Evolutionary conservation across 1,140 invertebrate genomes (phyloP).

Genomic region (Cotesia typhae): DNA sequence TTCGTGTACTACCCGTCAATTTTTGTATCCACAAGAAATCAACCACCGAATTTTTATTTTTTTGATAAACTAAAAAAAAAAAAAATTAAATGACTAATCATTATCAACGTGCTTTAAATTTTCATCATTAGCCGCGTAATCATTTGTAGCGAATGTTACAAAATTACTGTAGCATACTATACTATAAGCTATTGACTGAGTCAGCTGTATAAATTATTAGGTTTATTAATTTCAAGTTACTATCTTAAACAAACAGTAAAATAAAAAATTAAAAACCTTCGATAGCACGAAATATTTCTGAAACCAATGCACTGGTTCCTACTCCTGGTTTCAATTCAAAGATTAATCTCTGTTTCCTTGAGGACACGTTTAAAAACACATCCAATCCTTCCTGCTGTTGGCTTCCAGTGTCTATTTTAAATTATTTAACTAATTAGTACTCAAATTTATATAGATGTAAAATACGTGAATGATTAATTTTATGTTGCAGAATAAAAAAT

Average conservation of each 20-base stretch:
- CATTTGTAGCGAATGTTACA: too few relatives aligned
- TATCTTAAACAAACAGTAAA: neutral
- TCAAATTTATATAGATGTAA: neutral
- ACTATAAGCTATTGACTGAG: too few relatives aligned
- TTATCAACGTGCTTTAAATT: neutral
- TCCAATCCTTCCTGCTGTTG: constrained; percentile 65
- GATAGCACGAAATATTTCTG: constrained; percentile 61
- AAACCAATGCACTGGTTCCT: constrained; percentile 72
- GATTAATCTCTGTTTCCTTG: constrained; percentile 68
- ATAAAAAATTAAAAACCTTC: constrained; percentile 48
- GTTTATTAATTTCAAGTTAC: neutral
- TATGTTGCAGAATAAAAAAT: neutral
- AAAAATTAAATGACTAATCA: constrained; percentile 32
- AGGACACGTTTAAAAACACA: constrained; percentile 70
- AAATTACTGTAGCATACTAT: too few relatives aligned
- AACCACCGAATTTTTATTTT: constrained; percentile 52
- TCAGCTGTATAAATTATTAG: too few relatives aligned
- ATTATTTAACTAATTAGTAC: constrained; percentile 5
- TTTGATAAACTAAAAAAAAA: constrained; percentile 62
- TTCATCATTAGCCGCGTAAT: too few relatives aligned
- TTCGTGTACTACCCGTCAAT: constrained; percentile 52
- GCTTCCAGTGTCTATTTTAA: constrained; percentile 66
- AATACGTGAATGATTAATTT: neutral
- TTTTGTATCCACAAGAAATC: constrained; percentile 61
- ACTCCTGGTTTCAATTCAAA: constrained; percentile 73